Evolutionary conservation across 2,113 vertebrate genomes (phyloP).

Genomic region (Saimiri boliviensis): DNA sequence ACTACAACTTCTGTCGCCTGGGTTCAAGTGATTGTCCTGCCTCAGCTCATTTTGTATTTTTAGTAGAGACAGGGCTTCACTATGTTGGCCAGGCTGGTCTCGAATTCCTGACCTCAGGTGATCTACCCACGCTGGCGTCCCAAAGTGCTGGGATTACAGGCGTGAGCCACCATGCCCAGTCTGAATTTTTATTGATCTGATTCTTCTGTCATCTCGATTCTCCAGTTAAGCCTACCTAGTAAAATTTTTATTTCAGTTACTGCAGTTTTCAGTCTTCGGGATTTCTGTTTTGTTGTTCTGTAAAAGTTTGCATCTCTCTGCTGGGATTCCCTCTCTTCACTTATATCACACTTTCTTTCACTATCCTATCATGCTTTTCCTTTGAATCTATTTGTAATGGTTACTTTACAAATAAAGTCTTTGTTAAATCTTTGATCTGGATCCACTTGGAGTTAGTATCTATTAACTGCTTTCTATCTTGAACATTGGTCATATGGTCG

Average conservation of each 20-base stretch:
- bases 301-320: background rate
- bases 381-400: background rate
- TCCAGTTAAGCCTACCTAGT: background rate
- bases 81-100: too few relatives aligned
- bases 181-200: background rate
- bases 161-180: too few relatives aligned
- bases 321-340: background rate
- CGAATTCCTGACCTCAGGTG: too few relatives aligned
- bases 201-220: background rate
- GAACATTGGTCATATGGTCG: background rate
- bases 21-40: too few relatives aligned
- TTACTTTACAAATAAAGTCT: slow-evolving; percentile 25
- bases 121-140: too few relatives aligned
- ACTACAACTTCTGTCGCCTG: too few relatives aligned
- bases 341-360: background rate
- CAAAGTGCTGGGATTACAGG: too few relatives aligned
- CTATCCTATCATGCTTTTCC: background rate
- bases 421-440: background rate
- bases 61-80: too few relatives aligned
- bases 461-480: background rate
- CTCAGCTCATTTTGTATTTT: too few relatives aligned
- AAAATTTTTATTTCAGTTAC: background rate
- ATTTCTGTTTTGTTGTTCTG: background rate
- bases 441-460: background rate
- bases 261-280: background rate